Conservation (phyloP, 2,888 invertebrate species). For the Aleiodes testaceus region DNA sequence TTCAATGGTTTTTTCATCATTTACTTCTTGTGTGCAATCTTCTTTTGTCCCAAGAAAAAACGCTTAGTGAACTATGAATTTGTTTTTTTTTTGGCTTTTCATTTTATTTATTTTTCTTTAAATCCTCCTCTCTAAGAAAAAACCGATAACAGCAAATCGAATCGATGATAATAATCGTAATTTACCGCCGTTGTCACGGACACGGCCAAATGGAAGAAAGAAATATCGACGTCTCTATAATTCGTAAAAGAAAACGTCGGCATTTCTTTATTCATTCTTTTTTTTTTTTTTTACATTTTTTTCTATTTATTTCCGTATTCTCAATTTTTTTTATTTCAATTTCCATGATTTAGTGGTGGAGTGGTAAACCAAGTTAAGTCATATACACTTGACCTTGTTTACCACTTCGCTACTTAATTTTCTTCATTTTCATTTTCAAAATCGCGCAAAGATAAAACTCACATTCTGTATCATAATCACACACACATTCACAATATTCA, state of each 20-base stretch:
- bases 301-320: slow-evolving; percentile 16
- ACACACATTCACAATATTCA: slow-evolving; percentile 29
- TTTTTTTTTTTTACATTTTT: slow-evolving; percentile 32
- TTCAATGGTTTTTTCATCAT: slow-evolving; percentile 31
- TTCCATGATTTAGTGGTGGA: slow-evolving; percentile 24
- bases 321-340: slow-evolving; percentile 19
- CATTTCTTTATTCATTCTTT: slow-evolving; percentile 20
- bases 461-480: slow-evolving; percentile 15
- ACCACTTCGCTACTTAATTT: background rate
- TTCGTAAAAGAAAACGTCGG: slow-evolving; percentile 27
- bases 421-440: too few relatives aligned
- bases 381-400: too few relatives aligned
- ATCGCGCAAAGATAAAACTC: too few relatives aligned
- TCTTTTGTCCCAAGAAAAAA: slow-evolving; percentile 14
- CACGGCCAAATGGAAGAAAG: background rate
- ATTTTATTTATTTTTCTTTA: background rate
- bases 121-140: background rate
- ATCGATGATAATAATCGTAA: slow-evolving; percentile 32
- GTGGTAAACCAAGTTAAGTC: too few relatives aligned
- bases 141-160: slow-evolving; percentile 31
- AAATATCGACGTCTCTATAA: slow-evolving; percentile 8
- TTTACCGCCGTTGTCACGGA: slow-evolving; percentile 4
- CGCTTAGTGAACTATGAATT: slow-evolving; percentile 9
- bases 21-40: slow-evolving; percentile 22
- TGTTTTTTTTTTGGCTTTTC: slow-evolving; percentile 15